Evolutionary conservation across 2,888 invertebrate genomes (phyloP).

Genomic region (Drosophila fulvimacula): DNA sequence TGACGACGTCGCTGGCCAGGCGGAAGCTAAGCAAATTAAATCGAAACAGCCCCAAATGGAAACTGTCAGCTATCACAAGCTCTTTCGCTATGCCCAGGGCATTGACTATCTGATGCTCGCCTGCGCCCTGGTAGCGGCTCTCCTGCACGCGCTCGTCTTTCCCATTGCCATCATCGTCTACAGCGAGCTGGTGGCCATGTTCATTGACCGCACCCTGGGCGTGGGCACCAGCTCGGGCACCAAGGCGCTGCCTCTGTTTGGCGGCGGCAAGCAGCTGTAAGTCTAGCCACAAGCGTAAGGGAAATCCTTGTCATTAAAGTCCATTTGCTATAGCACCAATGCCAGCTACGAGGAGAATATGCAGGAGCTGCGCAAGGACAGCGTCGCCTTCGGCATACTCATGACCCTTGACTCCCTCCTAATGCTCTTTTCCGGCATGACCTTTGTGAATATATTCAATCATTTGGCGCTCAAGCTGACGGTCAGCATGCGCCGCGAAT

Average conservation of each 20-base stretch:
- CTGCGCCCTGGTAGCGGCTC: constrained; percentile 86
- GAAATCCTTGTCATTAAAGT: background rate
- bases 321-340: constrained; percentile 83
- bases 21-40: constrained; percentile 40
- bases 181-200: constrained; percentile 89
- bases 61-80: constrained; percentile 67
- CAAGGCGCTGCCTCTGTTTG: constrained; percentile 86
- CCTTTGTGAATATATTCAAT: constrained; percentile 88
- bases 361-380: constrained; percentile 87
- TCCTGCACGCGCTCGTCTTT: constrained; percentile 87
- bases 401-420: constrained; percentile 86
- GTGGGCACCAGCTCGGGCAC: constrained; percentile 87
- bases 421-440: constrained; percentile 87
- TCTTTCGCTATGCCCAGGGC: constrained; percentile 87
- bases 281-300: constrained; percentile 7
- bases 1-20: constrained; percentile 18
- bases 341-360: constrained; percentile 86
- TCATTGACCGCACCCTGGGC: constrained; percentile 88
- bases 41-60: constrained; percentile 26
- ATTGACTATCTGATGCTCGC: constrained; percentile 86
- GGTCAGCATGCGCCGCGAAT: constrained; percentile 87
- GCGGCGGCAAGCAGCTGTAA: constrained; percentile 87
- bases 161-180: constrained; percentile 89
- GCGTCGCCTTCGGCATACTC: constrained; percentile 87
- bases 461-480: constrained; percentile 87